Evolutionary conservation across 2,888 invertebrate genomes (phyloP), one percentile per base, ranked within the genome.

Genomic region (Coelinius sp.): DNA sequence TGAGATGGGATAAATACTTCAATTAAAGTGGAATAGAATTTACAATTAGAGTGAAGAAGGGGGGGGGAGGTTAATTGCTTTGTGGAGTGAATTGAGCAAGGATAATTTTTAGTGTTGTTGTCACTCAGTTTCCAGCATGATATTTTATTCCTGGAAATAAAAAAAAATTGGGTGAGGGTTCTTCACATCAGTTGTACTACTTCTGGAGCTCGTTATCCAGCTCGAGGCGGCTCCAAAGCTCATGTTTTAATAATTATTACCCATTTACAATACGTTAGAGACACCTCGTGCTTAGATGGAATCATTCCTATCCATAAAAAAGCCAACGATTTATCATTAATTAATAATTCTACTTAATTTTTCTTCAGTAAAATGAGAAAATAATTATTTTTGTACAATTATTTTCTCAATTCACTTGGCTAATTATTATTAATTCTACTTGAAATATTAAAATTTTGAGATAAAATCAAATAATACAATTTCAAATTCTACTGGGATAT

Each of bases 201-300:
- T 59, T 59, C 59, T 66, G 25, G 49, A 52, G 22, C 49, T 31
- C 49, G 12, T 17, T 2, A n/a, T 2, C 10, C 27, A 66, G 66
- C 66, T 49, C 49, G 66, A 66, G 49, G 66, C 35, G 49, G 49
- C 49, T 66, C 66, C 66, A 49, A 66, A 66, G 46, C 66, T 27
- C 41, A 25, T 22, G 12, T 22, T n/a, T 44, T 14, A 35, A 41
- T 44, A 17, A 62, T 24, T 24, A 64, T 22, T 20, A 59, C 10
- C 4, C 35, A 56, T 14, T 56, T 17, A 14, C 14, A 2, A 59
- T 1, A 25, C 64, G 64, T 64, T 64, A 64, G 64, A 44, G 41
- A 41, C 64, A 27, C 64, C 64, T 64, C 64, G 64, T 25, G 44
- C 64, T 25, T 24, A 4, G 14, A 22, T 4, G 17, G 6, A 25